Evolutionary conservation across 2,797 vertebrate species (phyloP).

Genomic region (Scomberomorus guttatus): DNA sequence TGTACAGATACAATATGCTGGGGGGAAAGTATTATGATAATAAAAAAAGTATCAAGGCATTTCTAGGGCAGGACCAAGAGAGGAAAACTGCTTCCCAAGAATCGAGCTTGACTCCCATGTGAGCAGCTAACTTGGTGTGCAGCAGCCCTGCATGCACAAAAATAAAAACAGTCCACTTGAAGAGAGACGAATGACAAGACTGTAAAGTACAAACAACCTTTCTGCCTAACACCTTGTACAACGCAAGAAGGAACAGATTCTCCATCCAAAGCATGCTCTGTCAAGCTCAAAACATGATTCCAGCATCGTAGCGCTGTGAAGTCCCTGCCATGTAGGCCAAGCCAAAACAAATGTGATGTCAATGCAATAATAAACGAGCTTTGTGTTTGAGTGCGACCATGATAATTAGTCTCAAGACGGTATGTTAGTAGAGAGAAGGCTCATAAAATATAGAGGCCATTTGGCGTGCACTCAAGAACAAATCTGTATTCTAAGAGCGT

Average conservation of each 20-base stretch:
- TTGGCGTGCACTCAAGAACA: slow-evolving; percentile 80
- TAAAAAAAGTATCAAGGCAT: slow-evolving; percentile 66
- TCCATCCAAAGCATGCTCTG: slow-evolving; percentile 50
- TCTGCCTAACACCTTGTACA: slow-evolving; percentile 24
- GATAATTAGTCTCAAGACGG: slow-evolving; percentile 84
- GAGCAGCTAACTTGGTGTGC: slow-evolving; percentile 45
- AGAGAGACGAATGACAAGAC: slow-evolving; percentile 49
- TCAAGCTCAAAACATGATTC: slow-evolving; percentile 61
- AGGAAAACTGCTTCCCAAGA: slow-evolving; percentile 68
- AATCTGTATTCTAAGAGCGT: slow-evolving; percentile 78
- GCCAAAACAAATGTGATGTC: slow-evolving; percentile 81
- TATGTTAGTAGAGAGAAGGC: slow-evolving; percentile 78
- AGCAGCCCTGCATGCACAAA: neutral
- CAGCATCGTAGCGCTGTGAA: slow-evolving; percentile 48
- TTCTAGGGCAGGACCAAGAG: slow-evolving; percentile 72
- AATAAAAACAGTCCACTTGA: slow-evolving; percentile 57
- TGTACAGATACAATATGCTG: slow-evolving; percentile 68
- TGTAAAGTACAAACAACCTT: slow-evolving; percentile 58
- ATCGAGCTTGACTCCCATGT: slow-evolving; percentile 56
- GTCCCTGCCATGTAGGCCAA: slow-evolving; percentile 73
- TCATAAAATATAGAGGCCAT: slow-evolving; percentile 84
- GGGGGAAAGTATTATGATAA: slow-evolving; percentile 63
- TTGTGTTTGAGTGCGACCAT: slow-evolving; percentile 81
- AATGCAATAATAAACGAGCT: slow-evolving; percentile 80
- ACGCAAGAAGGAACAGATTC: slow-evolving; percentile 41